Evolutionary conservation across 2,113 vertebrate species (phyloP).

Genomic region (Silurus asotus): DNA sequence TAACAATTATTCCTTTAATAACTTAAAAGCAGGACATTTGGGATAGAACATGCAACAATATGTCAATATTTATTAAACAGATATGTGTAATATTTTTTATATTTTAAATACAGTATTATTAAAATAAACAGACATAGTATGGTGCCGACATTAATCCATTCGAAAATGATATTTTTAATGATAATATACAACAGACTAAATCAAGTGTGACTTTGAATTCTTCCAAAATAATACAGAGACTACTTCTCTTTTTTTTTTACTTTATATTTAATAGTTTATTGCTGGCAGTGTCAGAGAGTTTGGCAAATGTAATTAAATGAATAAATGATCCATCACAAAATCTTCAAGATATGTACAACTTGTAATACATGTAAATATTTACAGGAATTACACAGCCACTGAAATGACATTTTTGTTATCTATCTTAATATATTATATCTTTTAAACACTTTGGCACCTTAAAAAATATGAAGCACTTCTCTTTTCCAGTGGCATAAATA

Average conservation of each 20-base stretch:
- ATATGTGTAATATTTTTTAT: too few species aligned
- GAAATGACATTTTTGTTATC: neutral
- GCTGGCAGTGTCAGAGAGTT: neutral
- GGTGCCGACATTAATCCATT: neutral
- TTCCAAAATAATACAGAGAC: neutral
- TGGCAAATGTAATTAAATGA: neutral
- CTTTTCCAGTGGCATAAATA: neutral
- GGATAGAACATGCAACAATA: neutral
- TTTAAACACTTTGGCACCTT: neutral
- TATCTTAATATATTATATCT: neutral
- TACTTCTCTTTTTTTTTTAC: neutral
- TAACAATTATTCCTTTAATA: neutral
- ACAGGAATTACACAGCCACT: neutral
- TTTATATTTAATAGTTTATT: neutral
- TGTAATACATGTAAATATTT: neutral
- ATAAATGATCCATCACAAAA: neutral
- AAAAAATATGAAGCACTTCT: neutral
- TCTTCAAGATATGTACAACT: neutral
- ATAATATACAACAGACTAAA: neutral
- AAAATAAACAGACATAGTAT: neutral
- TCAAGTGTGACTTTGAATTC: neutral
- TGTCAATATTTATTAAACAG: neutral
- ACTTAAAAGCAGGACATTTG: neutral
- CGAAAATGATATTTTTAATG: neutral
- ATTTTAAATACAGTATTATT: constrained; percentile 3